Evolutionary conservation across 2,888 invertebrate species (phyloP).

Genomic region (Glomeris marginata): DNA sequence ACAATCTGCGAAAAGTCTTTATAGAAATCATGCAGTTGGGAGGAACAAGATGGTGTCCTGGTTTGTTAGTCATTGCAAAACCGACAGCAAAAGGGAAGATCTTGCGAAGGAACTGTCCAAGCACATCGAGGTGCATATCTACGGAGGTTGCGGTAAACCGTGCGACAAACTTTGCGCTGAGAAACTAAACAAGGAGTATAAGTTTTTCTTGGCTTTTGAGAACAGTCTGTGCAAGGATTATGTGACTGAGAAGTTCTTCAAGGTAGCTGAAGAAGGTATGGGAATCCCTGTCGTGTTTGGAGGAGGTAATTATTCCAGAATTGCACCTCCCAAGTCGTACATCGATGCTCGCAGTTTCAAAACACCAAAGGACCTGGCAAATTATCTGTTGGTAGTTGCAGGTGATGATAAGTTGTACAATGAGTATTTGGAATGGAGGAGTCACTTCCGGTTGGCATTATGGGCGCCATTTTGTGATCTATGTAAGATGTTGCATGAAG

Average conservation of each 20-base stretch:
- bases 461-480: not conserved
- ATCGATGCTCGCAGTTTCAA: constrained; percentile 3
- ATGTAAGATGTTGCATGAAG: constrained; percentile 4
- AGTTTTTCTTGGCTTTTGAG: constrained; percentile 18
- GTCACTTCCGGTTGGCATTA: not conserved
- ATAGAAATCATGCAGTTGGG: not conserved
- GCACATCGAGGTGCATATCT: constrained; percentile 13
- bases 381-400: constrained; percentile 1
- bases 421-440: constrained; percentile 6
- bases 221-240: constrained; percentile 18
- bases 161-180: not conserved
- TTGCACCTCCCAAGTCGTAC: constrained; percentile 5
- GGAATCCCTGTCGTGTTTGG: constrained; percentile 13
- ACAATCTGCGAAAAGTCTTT: not conserved
- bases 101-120: constrained; percentile 11
- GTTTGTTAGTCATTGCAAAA: constrained; percentile 24
- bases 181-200: constrained; percentile 9
- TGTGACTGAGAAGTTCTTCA: constrained; percentile 16
- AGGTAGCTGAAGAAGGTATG: not conserved
- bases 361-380: constrained; percentile 3
- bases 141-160: constrained; percentile 12
- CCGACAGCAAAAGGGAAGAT: constrained; percentile 13
- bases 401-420: constrained; percentile 6
- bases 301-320: constrained; percentile 1
- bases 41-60: constrained; percentile 21